Percentiles rank a stretch among this genome's conserved stretches.
phyloP scores from a whole-genome alignment of 2,797 vertebrate species.

The Lithobates sylvaticus region DNA sequence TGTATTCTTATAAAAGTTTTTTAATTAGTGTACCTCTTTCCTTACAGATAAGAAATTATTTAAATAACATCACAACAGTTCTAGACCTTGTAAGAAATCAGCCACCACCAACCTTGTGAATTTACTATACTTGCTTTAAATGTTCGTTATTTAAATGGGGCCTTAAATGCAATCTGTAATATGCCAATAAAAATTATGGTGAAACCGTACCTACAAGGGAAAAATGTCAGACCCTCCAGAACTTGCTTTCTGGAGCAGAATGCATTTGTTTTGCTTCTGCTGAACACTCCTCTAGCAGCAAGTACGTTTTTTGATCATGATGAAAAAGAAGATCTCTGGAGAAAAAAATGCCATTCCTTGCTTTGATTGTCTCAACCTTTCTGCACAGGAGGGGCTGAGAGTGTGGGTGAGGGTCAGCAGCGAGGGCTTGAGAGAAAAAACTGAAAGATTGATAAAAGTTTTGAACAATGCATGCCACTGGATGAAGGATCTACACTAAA shows the following conservation, averaged over 20 bases:
- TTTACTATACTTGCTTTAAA: background rate
- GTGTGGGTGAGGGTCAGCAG: constrained; percentile 46
- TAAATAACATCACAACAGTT: background rate
- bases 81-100: too few relatives aligned
- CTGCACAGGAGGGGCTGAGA: constrained; percentile 30
- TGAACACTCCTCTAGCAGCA: background rate
- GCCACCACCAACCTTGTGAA: background rate
- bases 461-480: constrained; percentile 25
- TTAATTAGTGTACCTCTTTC: too few relatives aligned
- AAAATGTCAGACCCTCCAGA: background rate
- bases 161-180: background rate
- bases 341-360: constrained; percentile 17
- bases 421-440: background rate
- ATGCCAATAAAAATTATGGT: background rate
- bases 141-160: background rate
- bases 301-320: constrained; percentile 24
- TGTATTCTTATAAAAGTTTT: too few relatives aligned
- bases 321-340: constrained; percentile 30
- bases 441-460: constrained; percentile 45
- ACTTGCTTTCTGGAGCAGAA: background rate
- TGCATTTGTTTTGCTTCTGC: background rate
- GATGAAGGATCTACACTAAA: constrained; percentile 60
- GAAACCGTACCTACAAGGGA: background rate
- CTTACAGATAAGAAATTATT: background rate
- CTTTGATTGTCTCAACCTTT: constrained; percentile 43